phyloP scores from a whole-genome alignment of 2,113 vertebrate species.

The Ptychochromis oligacanthus region DNA sequence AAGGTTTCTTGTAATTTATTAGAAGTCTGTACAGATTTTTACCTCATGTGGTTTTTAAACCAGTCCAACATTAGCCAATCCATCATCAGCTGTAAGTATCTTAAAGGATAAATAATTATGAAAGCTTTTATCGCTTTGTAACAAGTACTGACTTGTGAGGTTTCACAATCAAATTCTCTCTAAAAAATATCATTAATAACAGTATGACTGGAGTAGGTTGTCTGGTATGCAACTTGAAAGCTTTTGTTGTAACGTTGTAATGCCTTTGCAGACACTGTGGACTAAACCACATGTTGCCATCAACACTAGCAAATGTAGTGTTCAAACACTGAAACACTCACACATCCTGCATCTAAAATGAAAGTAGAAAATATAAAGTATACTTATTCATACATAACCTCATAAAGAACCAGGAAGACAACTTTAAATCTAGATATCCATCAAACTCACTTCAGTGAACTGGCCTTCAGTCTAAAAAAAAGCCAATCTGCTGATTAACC shows the following conservation, averaged over 20 bases:
- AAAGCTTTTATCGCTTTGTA: background rate
- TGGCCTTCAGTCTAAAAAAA: background rate
- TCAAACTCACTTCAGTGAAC: background rate
- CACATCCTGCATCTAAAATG: background rate
- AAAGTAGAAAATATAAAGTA: background rate
- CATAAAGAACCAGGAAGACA: background rate
- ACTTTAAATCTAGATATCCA: background rate
- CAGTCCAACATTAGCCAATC: background rate
- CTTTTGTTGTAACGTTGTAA: background rate
- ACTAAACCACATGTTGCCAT: background rate
- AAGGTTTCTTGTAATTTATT: background rate
- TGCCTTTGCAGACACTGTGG: background rate
- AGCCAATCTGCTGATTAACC: background rate
- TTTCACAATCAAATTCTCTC: background rate
- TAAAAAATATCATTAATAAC: background rate
- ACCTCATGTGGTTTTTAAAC: background rate
- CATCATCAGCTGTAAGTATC: background rate
- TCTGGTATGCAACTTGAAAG: background rate
- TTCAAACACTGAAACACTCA: background rate
- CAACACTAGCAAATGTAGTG: background rate
- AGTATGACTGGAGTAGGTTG: too few species aligned
- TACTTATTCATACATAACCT: background rate
- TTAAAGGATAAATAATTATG: background rate
- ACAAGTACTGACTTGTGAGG: background rate
- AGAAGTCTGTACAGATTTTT: background rate